These are phyloP conservation scores for Trissoscelio sp. DNA, from an alignment of 2,888 invertebrate species.

Conservation along the genomic window DNA sequence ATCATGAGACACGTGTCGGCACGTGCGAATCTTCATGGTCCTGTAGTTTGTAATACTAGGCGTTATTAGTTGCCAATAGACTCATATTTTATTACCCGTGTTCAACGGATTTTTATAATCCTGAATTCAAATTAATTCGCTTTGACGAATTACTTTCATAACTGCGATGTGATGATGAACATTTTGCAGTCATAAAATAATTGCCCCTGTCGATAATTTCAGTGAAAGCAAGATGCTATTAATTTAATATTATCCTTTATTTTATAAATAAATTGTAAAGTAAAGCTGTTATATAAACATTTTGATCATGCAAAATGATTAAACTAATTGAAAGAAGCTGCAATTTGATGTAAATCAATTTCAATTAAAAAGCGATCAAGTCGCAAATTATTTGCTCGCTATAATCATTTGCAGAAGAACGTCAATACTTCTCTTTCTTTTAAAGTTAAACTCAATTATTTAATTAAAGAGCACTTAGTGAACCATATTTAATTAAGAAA, in stretches of 20 bases:
- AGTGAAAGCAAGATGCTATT: too few relatives aligned
- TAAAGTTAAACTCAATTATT: slow-evolving; percentile 36
- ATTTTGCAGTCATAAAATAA: too few relatives aligned
- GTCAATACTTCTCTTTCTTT: slow-evolving; percentile 24
- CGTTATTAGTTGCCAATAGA: slow-evolving; percentile 73
- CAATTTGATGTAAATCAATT: slow-evolving; percentile 14
- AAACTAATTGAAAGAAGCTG: too few relatives aligned
- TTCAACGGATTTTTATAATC: neutral
- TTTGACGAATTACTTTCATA: too few relatives aligned
- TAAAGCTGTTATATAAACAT: too few relatives aligned
- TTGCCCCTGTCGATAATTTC: too few relatives aligned
- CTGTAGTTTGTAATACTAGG: slow-evolving; percentile 69
- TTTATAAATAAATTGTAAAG: too few relatives aligned
- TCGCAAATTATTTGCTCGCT: slow-evolving; percentile 31
- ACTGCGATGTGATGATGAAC: too few relatives aligned
- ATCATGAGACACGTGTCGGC: slow-evolving; percentile 74
- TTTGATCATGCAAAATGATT: too few relatives aligned
- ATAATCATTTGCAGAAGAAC: slow-evolving; percentile 18
- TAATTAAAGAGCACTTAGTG: slow-evolving; percentile 9
- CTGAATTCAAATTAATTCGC: too few relatives aligned
- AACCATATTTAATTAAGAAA: slow-evolving; percentile 17
- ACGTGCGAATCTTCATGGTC: slow-evolving; percentile 72
- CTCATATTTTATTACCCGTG: slow-evolving; percentile 1
- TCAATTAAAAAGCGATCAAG: slow-evolving; percentile 26
- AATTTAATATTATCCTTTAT: too few relatives aligned